Evolutionary conservation across 2,888 invertebrate genomes (phyloP).

Genomic region (Zaprionus bogoriensis): DNA sequence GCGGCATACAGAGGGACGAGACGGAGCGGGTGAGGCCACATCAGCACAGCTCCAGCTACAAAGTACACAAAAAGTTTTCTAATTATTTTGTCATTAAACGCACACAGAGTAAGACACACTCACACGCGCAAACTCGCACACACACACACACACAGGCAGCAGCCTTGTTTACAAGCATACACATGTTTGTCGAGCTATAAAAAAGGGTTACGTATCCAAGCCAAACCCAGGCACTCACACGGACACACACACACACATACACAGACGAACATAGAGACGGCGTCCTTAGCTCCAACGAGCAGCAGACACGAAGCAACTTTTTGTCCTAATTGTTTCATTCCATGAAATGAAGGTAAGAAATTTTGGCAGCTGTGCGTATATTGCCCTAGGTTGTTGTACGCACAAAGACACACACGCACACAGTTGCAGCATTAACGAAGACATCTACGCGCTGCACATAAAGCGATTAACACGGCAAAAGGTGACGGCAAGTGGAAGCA

Average conservation of each 20-base stretch:
- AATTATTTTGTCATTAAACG: conserved; percentile 83
- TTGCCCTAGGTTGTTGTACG: conserved; percentile 69
- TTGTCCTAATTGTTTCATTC: conserved; percentile 78
- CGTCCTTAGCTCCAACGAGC: conserved; percentile 54
- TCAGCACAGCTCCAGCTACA: conserved; percentile 61
- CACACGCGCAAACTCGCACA: conserved; percentile 15
- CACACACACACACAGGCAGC: conserved; percentile 21
- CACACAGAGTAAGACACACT: conserved; percentile 50
- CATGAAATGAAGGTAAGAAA: conserved; percentile 77
- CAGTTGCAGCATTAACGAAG: conserved; percentile 70
- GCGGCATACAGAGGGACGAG: not conserved
- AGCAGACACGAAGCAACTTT: conserved; percentile 69
- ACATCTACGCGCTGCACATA: conserved; percentile 75
- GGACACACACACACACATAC: conserved; percentile 13
- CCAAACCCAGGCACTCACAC: conserved; percentile 45
- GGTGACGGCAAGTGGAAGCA: conserved; percentile 19
- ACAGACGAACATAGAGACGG: not conserved
- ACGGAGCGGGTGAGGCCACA: conserved; percentile 28
- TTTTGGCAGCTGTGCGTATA: conserved; percentile 78
- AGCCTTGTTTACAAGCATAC: conserved; percentile 63
- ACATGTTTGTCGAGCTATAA: conserved; percentile 75
- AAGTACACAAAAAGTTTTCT: conserved; percentile 82
- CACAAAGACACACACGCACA: conserved; percentile 35
- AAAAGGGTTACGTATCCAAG: conserved; percentile 75
- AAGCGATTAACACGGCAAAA: conserved; percentile 72